Base-by-base conservation (phyloP, 2,113 vertebrate species). In the Excalfactoria chinensis region DNA sequence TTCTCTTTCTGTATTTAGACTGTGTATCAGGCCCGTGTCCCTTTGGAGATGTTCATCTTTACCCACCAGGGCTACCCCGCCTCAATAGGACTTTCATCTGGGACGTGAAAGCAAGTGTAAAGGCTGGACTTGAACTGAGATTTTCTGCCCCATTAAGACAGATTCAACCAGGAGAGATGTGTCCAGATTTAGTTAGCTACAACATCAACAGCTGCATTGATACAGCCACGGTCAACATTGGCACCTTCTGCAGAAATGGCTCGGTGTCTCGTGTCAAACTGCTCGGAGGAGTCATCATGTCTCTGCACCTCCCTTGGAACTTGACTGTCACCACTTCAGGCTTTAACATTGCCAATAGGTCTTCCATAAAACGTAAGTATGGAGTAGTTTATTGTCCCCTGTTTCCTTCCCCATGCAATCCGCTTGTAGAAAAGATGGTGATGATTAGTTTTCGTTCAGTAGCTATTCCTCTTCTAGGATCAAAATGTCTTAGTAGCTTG, bases 211-310 rank as follows among this genome's bases (percentile, higher is more conserved):
- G 96, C 51, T 98, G 74, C 25, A 51, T 97, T 1, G 97, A 97
- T 6, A 8, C 14, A 1, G 95, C 98, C 4, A 63, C 16, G 0
- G 95, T 97, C 53, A 95, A 10, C 67, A 97, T 99, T 1, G 99
- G 99, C 30, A 98, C 97, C 41, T 99, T 99, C 95, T 99, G 99
- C 93, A 97, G 96, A 92, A 98, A 97, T 0, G 99, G 99, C 85
- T 94, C 97, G 0, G 97, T 99, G 77, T 98, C 96, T 43, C 96
- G 96, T 0, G 70, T 99, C 89, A 97, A 98, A 95, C 90, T 97
- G 81, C 97, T 98, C 44, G 97, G 97, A 62, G 89, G 96, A 10
- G 97, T 97, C 11, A 66, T 95, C 30, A 70, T 99, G 96, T 96
- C 97, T 60, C 73, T 99, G 51, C 90, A 97, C 3, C 91, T 99